Base-by-base conservation (phyloP, 2,113 vertebrate genomes). In the Australoheros scitulus region DNA sequence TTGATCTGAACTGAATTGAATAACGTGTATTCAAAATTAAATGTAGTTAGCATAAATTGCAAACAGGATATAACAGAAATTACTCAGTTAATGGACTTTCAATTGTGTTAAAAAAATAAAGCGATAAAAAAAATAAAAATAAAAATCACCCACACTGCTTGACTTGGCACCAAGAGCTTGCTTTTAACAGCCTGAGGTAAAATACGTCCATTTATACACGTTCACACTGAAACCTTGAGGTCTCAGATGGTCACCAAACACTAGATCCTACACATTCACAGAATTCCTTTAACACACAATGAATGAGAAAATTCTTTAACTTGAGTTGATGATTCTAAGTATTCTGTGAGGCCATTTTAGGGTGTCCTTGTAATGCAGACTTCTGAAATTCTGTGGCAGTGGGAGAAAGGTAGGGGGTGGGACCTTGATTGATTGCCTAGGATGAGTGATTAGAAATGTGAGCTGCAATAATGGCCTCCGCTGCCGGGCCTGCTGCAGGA, bases 391-490 rank as follows among this genome's bases (percentile, higher is more conserved):
- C 81, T 83, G 61, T 60, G 56, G 52, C 3, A 63, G 74, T 58
- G 43, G 76, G 59, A 32, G 56, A 76, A 83, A 60, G 34, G 43
- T 32, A 72, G 36, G 70, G 56, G 22, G 60, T 41, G 22, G 55
- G 77, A 22, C 55, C 18, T 79, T 88, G 91, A 94, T 85, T 92
- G 93, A 95, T 94, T 88, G 85, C 63, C 80, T 65, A 84, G 82
- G 84, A 93, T 89, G 88, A 94, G 81, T 72, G 90, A 93, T 94
- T 85, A 90, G 88, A 87, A 64, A 72, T 79, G 59, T 81, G 72
- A 84, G 65, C 74, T 80, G 80, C 88, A 85, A 88, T 88, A 92
- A 92, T 92, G 87, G 90, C 76, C 61, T 89, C 68, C 52, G 79
- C 20, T 36, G 81, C 60, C 32, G 76, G 24, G 52, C 52, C 68